phyloP scores from a whole-genome alignment of 2,113 vertebrate species.

The Machaerirhynchus nigripectus region DNA sequence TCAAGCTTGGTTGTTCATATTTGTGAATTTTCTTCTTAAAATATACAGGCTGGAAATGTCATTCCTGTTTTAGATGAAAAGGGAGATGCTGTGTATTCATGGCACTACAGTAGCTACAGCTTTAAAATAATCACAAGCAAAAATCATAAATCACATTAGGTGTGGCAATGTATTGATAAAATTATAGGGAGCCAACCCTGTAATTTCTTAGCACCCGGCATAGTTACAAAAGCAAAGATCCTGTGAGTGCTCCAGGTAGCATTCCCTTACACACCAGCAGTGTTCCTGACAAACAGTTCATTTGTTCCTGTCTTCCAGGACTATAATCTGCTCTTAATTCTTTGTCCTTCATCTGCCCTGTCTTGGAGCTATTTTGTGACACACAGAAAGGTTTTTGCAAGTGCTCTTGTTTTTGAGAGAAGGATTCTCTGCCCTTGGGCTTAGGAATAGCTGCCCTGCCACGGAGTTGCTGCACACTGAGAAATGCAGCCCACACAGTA shows the following conservation, averaged over 20 bases:
- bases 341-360: conserved; percentile 10
- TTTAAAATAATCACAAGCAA: conserved; percentile 17
- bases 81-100: neutral
- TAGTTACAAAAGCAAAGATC: neutral
- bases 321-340: conserved; percentile 17
- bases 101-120: neutral
- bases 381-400: neutral
- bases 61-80: neutral
- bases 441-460: neutral
- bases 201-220: conserved; percentile 11
- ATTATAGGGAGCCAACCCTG: conserved; percentile 34
- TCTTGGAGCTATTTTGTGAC: conserved; percentile 17
- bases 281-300: neutral
- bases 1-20: neutral
- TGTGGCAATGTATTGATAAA: conserved; percentile 23
- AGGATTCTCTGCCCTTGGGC: neutral
- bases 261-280: neutral
- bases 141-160: conserved; percentile 31
- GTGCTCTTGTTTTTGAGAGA: neutral
- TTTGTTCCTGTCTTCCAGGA: conserved; percentile 8
- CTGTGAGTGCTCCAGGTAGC: neutral
- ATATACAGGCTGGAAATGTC: rapidly evolving
- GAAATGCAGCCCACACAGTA: neutral
- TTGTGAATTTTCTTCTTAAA: neutral
- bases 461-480: neutral